phyloP scores from a whole-genome alignment of 2,888 invertebrate genomes.

The Nudaria mundana region DNA sequence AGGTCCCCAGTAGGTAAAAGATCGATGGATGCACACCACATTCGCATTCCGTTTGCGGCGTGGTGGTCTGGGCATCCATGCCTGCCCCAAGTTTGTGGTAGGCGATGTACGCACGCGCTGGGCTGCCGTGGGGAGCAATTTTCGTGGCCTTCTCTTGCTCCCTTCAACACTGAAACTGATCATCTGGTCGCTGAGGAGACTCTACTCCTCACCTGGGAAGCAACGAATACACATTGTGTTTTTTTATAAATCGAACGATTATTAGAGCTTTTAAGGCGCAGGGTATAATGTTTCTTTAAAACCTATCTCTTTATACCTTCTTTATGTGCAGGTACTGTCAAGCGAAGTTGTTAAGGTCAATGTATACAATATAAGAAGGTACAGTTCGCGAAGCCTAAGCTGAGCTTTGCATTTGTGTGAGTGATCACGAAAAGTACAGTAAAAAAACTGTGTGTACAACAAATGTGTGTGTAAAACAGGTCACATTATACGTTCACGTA shows the following conservation, averaged over 20 bases:
- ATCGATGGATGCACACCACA: conserved; percentile 84
- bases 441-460: too few relatives aligned
- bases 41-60: conserved; percentile 80
- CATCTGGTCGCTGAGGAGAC: conserved; percentile 71
- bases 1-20: conserved; percentile 83
- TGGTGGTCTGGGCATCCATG: conserved; percentile 76
- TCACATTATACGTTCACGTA: too few relatives aligned
- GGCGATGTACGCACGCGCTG: conserved; percentile 81
- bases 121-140: conserved; percentile 77
- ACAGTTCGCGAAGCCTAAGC: too few relatives aligned
- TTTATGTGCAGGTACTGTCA: too few relatives aligned
- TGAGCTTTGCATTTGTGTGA: too few relatives aligned
- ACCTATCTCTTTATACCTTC: too few relatives aligned
- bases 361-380: neutral
- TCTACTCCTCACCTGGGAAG: conserved; percentile 52
- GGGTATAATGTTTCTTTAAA: neutral
- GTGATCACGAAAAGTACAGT: too few relatives aligned
- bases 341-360: too few relatives aligned
- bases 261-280: neutral
- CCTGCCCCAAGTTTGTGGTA: conserved; percentile 83
- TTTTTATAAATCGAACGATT: neutral
- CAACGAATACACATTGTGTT: neutral
- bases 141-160: conserved; percentile 62
- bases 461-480: too few relatives aligned
- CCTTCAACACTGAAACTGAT: conserved; percentile 61